These are phyloP conservation scores for Epistrophella euchroma DNA, from an alignment of 2,888 invertebrate species.

Conservation along the genomic window DNA sequence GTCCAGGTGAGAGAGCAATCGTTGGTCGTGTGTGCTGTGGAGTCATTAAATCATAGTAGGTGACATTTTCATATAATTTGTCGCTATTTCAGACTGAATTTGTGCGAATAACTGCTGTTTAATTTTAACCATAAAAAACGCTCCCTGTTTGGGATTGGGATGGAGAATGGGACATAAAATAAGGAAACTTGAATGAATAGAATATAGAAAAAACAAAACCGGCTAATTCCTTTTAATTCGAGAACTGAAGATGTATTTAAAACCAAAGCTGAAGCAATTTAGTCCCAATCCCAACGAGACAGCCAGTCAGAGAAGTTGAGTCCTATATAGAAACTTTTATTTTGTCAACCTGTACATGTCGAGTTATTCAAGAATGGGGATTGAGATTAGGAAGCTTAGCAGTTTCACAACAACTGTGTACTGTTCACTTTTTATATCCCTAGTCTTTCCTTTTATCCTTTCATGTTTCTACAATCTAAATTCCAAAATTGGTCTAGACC, in stretches of 20 bases:
- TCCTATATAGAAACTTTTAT: not conserved
- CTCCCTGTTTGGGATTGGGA: not conserved
- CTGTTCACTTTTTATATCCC: slow-evolving; percentile 29
- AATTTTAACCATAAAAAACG: slow-evolving; percentile 34
- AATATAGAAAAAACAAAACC: not conserved
- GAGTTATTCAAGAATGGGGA: not conserved
- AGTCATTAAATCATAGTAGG: slow-evolving; percentile 69
- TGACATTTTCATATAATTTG: slow-evolving; percentile 61
- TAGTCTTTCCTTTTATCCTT: no score
- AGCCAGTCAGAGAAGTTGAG: not conserved
- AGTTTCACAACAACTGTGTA: not conserved
- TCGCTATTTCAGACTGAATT: slow-evolving; percentile 23
- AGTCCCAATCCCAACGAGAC: not conserved
- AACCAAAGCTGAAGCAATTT: not conserved
- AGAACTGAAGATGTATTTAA: slow-evolving; percentile 17
- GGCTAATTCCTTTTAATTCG: slow-evolving; percentile 33
- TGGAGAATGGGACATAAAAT: slow-evolving; percentile 18
- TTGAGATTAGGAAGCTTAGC: not conserved
- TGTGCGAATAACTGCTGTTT: slow-evolving; percentile 23
- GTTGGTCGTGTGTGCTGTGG: slow-evolving; percentile 40
- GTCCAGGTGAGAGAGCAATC: not conserved
- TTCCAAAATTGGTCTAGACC: slow-evolving; percentile 54
- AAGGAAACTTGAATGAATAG: slow-evolving; percentile 28
- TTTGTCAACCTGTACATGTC: slow-evolving; percentile 6
- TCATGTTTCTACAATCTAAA: slow-evolving; percentile 27